Evolutionary conservation across 2,888 invertebrate genomes (phyloP).

Genomic region (Orthonevra nobilis): DNA sequence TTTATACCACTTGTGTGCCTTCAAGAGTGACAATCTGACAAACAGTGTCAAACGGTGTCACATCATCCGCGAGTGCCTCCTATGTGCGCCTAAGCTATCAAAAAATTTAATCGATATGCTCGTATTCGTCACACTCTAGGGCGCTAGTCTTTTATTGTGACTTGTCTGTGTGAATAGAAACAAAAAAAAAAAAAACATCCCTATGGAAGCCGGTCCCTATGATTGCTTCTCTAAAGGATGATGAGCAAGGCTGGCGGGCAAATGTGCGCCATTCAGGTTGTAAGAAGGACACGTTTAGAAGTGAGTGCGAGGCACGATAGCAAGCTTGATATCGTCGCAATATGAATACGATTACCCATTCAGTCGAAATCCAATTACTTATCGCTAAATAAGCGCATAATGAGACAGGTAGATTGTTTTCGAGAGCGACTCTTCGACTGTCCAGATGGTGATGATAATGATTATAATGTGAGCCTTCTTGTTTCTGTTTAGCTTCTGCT

Average conservation of each 20-base stretch:
- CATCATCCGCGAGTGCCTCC: slow-evolving; percentile 21
- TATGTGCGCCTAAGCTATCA: slow-evolving; percentile 23
- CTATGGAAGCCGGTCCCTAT: no score
- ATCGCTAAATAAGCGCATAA: slow-evolving; percentile 58
- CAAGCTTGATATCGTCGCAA: no score
- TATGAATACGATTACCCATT: slow-evolving; percentile 52
- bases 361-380: slow-evolving; percentile 65
- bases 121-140: slow-evolving; percentile 38
- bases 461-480: no score
- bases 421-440: slow-evolving; percentile 29
- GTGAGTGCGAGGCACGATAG: slow-evolving; percentile 1
- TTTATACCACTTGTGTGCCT: slow-evolving; percentile 44
- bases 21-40: slow-evolving; percentile 48
- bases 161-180: neutral
- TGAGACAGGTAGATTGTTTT: slow-evolving; percentile 38
- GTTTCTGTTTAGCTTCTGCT: neutral
- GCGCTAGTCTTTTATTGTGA: slow-evolving; percentile 3
- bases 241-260: no score
- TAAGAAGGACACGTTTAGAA: no score
- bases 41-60: slow-evolving; percentile 61
- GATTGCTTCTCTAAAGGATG: no score
- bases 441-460: slow-evolving; percentile 8
- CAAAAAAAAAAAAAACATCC: no score
- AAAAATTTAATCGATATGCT: slow-evolving; percentile 64
- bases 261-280: no score